These are phyloP conservation scores for Trachurus trachurus DNA, from an alignment of 2,797 vertebrate genomes.

Conservation along the genomic window DNA sequence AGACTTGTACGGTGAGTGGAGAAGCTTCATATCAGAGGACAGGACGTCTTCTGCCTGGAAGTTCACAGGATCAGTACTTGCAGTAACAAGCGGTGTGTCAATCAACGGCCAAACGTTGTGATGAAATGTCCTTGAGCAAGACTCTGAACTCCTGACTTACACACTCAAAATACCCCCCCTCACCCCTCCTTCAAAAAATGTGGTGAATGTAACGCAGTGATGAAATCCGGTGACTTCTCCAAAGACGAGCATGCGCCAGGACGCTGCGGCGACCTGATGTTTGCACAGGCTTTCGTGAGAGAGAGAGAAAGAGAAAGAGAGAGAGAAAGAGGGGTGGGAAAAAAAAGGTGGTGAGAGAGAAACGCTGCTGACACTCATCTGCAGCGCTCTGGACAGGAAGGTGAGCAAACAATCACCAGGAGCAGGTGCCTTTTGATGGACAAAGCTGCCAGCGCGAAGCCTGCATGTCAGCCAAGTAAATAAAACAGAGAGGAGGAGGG, in stretches of 20 bases:
- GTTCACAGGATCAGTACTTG: slow-evolving; percentile 5
- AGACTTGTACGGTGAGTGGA: not conserved
- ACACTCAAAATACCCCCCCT: slow-evolving; percentile 1
- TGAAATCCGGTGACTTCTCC: slow-evolving; percentile 24
- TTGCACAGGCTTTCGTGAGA: slow-evolving; percentile 58
- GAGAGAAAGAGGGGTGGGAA: slow-evolving; percentile 14
- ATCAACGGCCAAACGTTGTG: slow-evolving; percentile 14
- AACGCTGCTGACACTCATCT: slow-evolving; percentile 70
- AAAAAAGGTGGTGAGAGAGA: slow-evolving; percentile 47
- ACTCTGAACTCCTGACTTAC: slow-evolving; percentile 21
- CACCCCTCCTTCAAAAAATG: not conserved
- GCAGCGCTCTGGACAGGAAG: slow-evolving; percentile 74
- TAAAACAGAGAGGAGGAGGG: slow-evolving; percentile 39
- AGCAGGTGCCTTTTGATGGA: slow-evolving; percentile 84
- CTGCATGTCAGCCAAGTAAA: slow-evolving; percentile 77
- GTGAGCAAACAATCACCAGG: slow-evolving; percentile 81
- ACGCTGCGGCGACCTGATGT: slow-evolving; percentile 32
- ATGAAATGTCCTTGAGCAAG: slow-evolving; percentile 44
- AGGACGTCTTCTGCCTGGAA: not conserved
- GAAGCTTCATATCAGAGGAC: not conserved
- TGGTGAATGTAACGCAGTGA: not conserved
- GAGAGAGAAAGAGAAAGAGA: too few relatives aligned
- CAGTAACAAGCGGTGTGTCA: slow-evolving; percentile 20
- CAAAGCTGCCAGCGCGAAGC: slow-evolving; percentile 75
- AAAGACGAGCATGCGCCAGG: slow-evolving; percentile 25